A percentile compares a stretch with the other conserved stretches of the same genome.
These are phyloP conservation scores for Halcyon chelicuti DNA, from an alignment of 2,797 vertebrate species.

Conservation along the genomic window DNA sequence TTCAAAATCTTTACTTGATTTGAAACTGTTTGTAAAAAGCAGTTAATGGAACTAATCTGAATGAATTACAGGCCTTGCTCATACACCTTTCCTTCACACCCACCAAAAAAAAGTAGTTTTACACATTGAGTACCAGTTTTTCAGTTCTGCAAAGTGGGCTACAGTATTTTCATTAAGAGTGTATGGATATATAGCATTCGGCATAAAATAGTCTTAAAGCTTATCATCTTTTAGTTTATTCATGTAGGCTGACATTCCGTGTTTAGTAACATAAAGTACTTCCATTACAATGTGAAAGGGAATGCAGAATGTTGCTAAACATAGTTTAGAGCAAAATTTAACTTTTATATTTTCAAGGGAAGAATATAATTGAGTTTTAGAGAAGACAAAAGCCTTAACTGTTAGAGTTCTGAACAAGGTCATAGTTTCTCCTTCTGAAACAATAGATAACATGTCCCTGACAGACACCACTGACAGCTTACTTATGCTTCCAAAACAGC, in stretches of 20 bases:
- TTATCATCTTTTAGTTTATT: background rate
- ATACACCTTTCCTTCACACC: rapidly evolving
- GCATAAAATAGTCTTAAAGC: background rate
- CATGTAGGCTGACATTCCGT: background rate
- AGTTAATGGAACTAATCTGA: background rate
- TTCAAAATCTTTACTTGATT: background rate
- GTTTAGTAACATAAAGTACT: background rate
- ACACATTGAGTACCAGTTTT: background rate
- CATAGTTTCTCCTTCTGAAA: background rate
- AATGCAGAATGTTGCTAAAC: background rate
- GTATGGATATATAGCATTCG: background rate
- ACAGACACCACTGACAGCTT: background rate
- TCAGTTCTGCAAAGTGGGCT: background rate
- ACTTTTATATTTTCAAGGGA: background rate
- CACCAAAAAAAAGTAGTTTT: background rate
- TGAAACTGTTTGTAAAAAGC: slow-evolving; percentile 22
- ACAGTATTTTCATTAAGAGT: background rate
- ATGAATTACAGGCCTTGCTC: background rate
- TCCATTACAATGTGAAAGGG: background rate
- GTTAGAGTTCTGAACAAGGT: background rate
- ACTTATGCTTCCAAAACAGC: background rate
- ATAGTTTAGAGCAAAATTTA: background rate
- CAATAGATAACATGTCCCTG: background rate
- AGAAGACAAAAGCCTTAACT: background rate
- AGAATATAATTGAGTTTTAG: background rate